Evolutionary conservation across 2,113 vertebrate genomes (phyloP), one percentile per base, ranked within the genome.

Genomic region (Cebidichthys violaceus): DNA sequence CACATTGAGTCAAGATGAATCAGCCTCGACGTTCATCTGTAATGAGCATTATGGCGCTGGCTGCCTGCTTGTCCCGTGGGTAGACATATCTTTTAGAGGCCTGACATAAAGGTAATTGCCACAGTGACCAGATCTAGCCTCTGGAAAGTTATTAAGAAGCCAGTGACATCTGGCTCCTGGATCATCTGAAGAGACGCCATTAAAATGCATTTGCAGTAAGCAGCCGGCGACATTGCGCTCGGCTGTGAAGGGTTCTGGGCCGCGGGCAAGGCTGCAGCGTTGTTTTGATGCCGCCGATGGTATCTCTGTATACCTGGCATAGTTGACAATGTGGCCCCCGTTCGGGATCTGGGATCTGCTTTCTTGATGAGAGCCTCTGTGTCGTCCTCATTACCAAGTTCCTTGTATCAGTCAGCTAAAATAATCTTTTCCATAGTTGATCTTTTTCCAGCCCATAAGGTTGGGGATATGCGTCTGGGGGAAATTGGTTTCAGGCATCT

Each of bases 101-200:
- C 90, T 95, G 95, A 95, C 94, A 93, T 94, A 94, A 94, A 95
- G 92, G 94, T 95, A 95, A 95, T 96, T 95, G 93, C 94, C 90
- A 92, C 79, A 78, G 92, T 91, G 93, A 94, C 95, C 93, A 95
- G 86, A 90, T 94, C 84, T 90, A 91, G 93, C 94, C 94, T 93
- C 92, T 92, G 88, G 94, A 95, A 94, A 90, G 92, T 94, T 95
- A 95, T 95, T 94, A 95, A 94, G 94, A 90, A 93, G 90, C 90
- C 83, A 68, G 87, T 86, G 91, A 90, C 93, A 92, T 93, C 94
- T 94, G 90, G 86, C 82, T 84, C 84, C 84, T 88, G 81, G 88
- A 94, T 92, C 91, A 91, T 89, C 88, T 86, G 91, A 87, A 89
- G 90, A 91, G 90, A 86, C 79, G 89, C 85, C 37, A 89, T 88